Base-by-base conservation (phyloP, 1,140 invertebrate genomes). In the Ostrea denselamellosa region DNA sequence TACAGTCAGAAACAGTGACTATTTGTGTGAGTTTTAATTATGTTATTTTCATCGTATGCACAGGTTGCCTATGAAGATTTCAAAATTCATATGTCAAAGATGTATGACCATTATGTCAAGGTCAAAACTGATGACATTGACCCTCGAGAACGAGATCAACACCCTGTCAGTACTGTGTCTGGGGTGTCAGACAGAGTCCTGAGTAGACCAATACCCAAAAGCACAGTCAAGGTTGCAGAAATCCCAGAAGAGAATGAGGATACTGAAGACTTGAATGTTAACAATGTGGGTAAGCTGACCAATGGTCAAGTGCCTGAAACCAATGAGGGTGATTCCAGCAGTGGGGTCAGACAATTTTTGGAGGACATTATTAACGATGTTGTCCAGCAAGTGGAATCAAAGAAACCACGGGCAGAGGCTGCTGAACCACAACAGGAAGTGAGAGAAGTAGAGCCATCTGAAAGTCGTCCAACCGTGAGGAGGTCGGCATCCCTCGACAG, bases 31-130 rank as follows among this genome's bases (percentile, higher is more conserved):
- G 5, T n/a, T 7, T 17, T 62, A 58, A 58, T 17, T 58, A 10
- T 3, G 12, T 12, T 58, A 58, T 58, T 58, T 58, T 58, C 34
- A 44, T 44, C 34, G 5, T 56, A 56, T 77, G 28, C 25, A 77
- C 86, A 94, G 93, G 93, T 93, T 56, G 92, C 98, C 0, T 99
- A 99, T 94, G 98, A 99, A 96, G 98, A 99, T 95, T 99, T 99
- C 94, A 92, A 92, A 81, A 92, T 93, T 28, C 94, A 95, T 90
- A 94, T 95, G 94, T 93, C 93, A 2, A 93, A 92, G 86, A 98
- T 99, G 97, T 99, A 99, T 95, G 98, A 98, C 93, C 98, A 99
- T 93, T 99, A 99, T 94, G 98, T 99, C 92, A 96, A 98, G 87
- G 97, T 98, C 89, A 96, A 98, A 65, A 97, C 98, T 3, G 98